Evolutionary conservation across 2,797 vertebrate genomes (phyloP), one percentile per base, ranked within the genome.

Genomic region (Limnodromus scolopaceus): DNA sequence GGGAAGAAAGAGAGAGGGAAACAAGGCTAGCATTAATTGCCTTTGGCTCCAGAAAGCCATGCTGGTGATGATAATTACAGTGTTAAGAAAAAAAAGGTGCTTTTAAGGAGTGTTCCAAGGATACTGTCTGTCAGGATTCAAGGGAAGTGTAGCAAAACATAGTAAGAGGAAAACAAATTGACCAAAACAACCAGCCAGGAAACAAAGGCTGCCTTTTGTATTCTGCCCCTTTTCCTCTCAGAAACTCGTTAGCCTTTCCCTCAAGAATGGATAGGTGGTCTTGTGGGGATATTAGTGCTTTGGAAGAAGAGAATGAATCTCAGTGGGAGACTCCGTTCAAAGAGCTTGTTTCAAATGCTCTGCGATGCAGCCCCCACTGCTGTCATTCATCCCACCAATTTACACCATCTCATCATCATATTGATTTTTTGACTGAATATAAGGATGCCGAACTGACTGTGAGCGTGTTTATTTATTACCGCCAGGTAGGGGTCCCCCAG

Each of bases 361-460:
- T 22, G 22, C 7, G 54, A 2, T 18, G 84, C 82, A 92, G 75
- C 69, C 49, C 78, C 86, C 66, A 28, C 87, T 53, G 75, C 79
- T 93, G 57, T 4, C 82, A 18, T 8, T 19, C 94, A 89, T 93
- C 92, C 93, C 95, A 84, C 36, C 84, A 82, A 48, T 89, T 84
- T 95, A 88, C 84, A 84, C 34, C 51, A 63, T 17, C 86, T 45
- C 79, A 45, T 34, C 32, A 8, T 1, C 15, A 6, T 22, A 46
- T 1, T 25, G 27, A 6, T 8, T 16, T 66, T 48, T 38, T 39
- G 32, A 15, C 1, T 20, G 39, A 63, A 3, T 28, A 65, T 28
- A 38, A 48, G 57, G 30, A 69, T 55, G 64, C 10, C 0, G 0
- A 85, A 57, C 34, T 34, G 58, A 68, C 19, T 1, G 0, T 3